Evolutionary conservation across 2,113 vertebrate genomes (phyloP), one percentile per base, ranked within the genome.

Genomic region (Loxodonta africana): DNA sequence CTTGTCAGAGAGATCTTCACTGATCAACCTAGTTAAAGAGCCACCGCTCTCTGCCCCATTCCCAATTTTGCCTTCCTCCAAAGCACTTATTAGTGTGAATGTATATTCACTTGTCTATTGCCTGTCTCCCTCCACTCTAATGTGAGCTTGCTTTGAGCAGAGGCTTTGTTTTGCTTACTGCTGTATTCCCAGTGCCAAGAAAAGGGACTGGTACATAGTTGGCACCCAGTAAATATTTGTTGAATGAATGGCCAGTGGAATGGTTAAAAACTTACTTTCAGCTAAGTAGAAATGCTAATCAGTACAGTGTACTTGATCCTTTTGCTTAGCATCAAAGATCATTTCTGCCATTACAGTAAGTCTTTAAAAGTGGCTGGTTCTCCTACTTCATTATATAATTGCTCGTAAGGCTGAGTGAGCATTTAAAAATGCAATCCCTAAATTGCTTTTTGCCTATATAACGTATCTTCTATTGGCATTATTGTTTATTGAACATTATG

Each of bases 331-430:
- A 81, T 63, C 78, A 53, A 17, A 84, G 63, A 76, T 85, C 37
- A 88, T 77, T 94, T 69, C 18, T 84, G 83, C 18, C 53, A 46
- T 77, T 80, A 74, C 5, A 21, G 30, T 60, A 92, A 77, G 18
- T 94, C 87, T 96, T 90, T 88, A 46, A 65, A 82, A 88, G 48
- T 89, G 91, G n/a, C 57, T 89, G 21, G 23, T 8, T 85, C 94
- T 92, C 48, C 88, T 69, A 88, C 60, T 63, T 96, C 65, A 88
- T 80, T 88, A 62, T n/a, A 44, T 94, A 76, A 95, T 74, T 84
- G 63, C 21, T 83, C 44, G 65, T 62, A 81, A 83, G 37, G 28
- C 73, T 88, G 93, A 95, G 77, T 77, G 91, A 95, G 83, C 87
- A 74, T 83, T 91, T 46, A 46, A 91, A 92, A 92, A 78, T 67